Evolutionary conservation across 2,113 vertebrate species (phyloP), one percentile per base, ranked within the genome.

Genomic region (Corapipo altera): DNA sequence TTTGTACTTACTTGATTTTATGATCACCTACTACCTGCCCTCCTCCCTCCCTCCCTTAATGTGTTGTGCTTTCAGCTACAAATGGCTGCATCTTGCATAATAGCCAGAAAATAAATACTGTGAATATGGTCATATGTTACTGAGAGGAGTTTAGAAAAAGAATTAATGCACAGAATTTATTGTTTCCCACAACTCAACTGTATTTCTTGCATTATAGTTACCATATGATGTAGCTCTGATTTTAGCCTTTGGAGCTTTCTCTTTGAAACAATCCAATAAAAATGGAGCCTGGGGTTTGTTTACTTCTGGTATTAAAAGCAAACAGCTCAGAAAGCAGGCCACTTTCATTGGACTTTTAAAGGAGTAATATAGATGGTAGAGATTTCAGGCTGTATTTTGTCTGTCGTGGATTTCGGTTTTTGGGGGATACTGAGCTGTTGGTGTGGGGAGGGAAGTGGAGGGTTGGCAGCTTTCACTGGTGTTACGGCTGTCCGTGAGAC

Each of bases 271-370:
- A 8, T 94, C 43, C 14, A 83, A 74, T 78, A 79, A 91, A 91
- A 91, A 46, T 3, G 9, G 70, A 91, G 39, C 57, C 79, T 91
- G 79, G 48, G 23, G 39, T 83, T 94, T 80, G 64, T 95, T 96
- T 97, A 88, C 61, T 77, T 91, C 43, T 64, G 28, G 21, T 83
- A 74, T 86, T 88, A 91, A 95, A 95, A 94, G 43, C 75, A 93
- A 89, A 76, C 43, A 95, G 81, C 43, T 86, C 2, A 2, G 30
- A 28, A 39, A 85, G 23, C 54, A 88, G 88, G 30, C 59, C 71
- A 18, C 51, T 95, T 94, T 84, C 88, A 84, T 46, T 85, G 41
- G 41, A 55, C 39, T 52, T 76, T 21, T 88, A 86, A 77, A 74
- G 27, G 55, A 61, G 9, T 76, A 58, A 73, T 79, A 54, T 20